Evolutionary conservation across 2,113 vertebrate species (phyloP), one percentile per base, ranked within the genome.

Genomic region (Chlamydotis undulata): DNA sequence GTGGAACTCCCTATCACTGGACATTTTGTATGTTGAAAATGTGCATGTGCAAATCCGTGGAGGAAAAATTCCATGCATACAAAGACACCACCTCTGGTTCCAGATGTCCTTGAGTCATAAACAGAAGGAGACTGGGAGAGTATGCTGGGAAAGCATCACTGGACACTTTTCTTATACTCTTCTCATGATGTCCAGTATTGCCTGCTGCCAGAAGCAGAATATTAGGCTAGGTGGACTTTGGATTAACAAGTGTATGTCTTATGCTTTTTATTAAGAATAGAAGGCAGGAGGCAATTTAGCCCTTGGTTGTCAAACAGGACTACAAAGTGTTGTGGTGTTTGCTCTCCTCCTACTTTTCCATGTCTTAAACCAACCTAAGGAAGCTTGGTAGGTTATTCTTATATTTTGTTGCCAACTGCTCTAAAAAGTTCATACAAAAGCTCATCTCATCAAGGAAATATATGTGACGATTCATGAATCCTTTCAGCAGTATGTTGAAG

Each of bases 191-290:
- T 28, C 26, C 60, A 29, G 47, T 25, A 53, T 61, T 82, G 26
- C 56, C 26, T 43, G 52, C 60, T 74, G 29, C 43, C 60, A 90
- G 79, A 71, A 83, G 53, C 31, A 79, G 57, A 85, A 37, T 59
- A 68, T 75, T 71, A 75, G 31, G 18, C 12, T 79, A 85, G 35
- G 45, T 70, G 56, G 70, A 79, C 18, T 92, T 95, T 16, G 83
- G 67, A 86, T 91, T 89, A 83, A 76, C 31, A 59, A 91, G 11
- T 83, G 64, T 75, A 88, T 9, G 39, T 71, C 31, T 75, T 75
- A 82, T 29, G 65, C 41, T 84, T 96, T 88, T 94, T 90, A 88
- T 94, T 94, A 86, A 59, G 71, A 90, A 67, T 26, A 80, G 69
- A 87, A 74, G 24, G 74, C 74, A 91, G 85, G 52, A 94, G 61